These are phyloP conservation scores for Odocoileus hemionus DNA, from an alignment of 2,113 vertebrate genomes.

Conservation along the genomic window DNA sequence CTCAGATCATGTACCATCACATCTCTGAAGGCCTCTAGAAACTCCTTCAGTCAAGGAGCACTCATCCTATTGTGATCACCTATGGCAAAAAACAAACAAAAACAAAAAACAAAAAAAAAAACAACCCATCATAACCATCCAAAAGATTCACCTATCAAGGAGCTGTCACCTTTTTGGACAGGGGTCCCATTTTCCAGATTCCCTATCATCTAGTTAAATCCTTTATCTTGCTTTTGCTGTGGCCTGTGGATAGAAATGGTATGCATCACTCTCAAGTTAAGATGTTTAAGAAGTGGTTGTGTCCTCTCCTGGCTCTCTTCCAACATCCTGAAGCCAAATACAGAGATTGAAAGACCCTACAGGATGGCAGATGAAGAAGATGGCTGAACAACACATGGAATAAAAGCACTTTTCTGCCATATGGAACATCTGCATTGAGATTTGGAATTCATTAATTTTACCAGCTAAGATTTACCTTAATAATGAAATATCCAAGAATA, in stretches of 20 bases:
- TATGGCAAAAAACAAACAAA: not conserved
- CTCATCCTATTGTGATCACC: not conserved
- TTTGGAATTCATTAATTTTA: constrained; percentile 3
- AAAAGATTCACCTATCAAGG: not conserved
- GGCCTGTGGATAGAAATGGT: not conserved
- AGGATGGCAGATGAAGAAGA: not conserved
- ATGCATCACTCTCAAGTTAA: not conserved
- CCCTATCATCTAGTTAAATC: not conserved
- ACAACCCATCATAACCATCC: not conserved
- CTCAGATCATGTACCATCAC: not conserved
- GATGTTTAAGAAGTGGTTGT: not conserved
- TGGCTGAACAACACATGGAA: not conserved
- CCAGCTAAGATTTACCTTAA: not conserved
- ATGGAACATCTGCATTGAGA: not conserved
- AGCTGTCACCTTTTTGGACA: not conserved
- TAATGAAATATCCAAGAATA: constrained; percentile 11
- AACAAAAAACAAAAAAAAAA: too few species aligned
- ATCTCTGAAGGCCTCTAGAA: not conserved
- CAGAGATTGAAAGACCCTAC: not conserved
- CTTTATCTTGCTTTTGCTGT: not conserved
- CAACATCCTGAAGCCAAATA: not conserved
- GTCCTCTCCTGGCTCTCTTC: not conserved
- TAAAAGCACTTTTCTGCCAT: not conserved
- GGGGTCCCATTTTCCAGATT: not conserved
- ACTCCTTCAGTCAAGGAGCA: not conserved